A percentile compares a stretch with the other conserved stretches of the same genome.
Evolutionary conservation across 2,888 invertebrate species (phyloP).

Genomic region (Heterodera filipjevi): DNA sequence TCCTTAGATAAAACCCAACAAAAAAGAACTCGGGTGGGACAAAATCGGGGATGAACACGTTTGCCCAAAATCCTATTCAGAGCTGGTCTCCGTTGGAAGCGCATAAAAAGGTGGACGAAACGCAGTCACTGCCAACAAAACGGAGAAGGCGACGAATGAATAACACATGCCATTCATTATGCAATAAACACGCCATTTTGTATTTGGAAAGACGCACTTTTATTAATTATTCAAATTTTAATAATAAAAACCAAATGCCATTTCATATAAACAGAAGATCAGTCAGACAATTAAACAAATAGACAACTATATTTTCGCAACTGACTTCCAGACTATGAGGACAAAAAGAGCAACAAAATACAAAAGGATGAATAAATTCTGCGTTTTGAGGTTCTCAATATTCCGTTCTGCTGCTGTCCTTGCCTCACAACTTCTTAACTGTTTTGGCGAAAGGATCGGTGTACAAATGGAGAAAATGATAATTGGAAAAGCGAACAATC

Average conservation of each 20-base stretch:
- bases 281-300: too few relatives aligned
- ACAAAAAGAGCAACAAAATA: neutral
- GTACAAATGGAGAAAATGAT: constrained; percentile 56
- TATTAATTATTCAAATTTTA: too few relatives aligned
- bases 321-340: too few relatives aligned
- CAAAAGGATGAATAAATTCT: neutral
- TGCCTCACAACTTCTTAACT: neutral
- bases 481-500: constrained; percentile 55
- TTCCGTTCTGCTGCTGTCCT: neutral
- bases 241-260: too few relatives aligned
- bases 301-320: too few relatives aligned
- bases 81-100: constrained; percentile 40
- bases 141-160: neutral
- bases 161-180: neutral
- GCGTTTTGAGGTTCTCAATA: neutral
- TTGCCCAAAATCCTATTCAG: too few relatives aligned
- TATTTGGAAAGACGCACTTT: neutral
- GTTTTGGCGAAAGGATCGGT: constrained; percentile 52
- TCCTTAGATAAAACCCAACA: too few relatives aligned
- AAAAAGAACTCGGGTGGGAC: too few relatives aligned
- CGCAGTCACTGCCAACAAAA: neutral
- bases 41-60: too few relatives aligned
- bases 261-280: too few relatives aligned
- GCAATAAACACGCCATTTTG: neutral
- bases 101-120: constrained; percentile 39